phyloP scores from a whole-genome alignment of 2,888 invertebrate species.

The Orthosia cruda region DNA sequence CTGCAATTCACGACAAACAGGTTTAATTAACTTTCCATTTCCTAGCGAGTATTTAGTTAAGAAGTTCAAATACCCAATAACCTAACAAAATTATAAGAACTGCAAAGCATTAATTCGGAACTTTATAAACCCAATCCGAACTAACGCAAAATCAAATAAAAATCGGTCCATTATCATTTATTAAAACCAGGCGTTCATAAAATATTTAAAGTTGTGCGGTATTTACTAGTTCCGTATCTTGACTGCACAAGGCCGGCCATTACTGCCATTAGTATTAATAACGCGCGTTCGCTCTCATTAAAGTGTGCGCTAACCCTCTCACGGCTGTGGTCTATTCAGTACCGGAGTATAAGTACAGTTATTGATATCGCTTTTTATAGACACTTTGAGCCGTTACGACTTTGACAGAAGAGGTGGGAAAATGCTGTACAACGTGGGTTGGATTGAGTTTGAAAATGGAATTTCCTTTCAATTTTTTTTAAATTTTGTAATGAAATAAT shows the following conservation, averaged over 20 bases:
- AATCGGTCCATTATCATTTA: conserved; percentile 30
- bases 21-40: background rate
- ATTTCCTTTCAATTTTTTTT: background rate
- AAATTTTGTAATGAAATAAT: no score
- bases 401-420: conserved; percentile 41
- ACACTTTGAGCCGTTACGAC: conserved; percentile 56
- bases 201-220: conserved; percentile 50
- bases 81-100: background rate
- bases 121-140: background rate
- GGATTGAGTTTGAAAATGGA: background rate
- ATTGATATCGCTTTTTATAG: conserved; percentile 69
- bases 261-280: conserved; percentile 84
- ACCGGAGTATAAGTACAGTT: conserved; percentile 60
- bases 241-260: conserved; percentile 68
- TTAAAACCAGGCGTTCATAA: conserved; percentile 40
- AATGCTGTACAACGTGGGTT: background rate
- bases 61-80: background rate
- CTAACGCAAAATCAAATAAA: conserved; percentile 27
- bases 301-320: conserved; percentile 71
- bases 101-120: conserved; percentile 15
- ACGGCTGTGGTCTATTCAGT: conserved; percentile 56
- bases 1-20: no score
- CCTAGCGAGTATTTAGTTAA: background rate
- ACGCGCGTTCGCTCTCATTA: conserved; percentile 83
- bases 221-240: conserved; percentile 68